A percentile compares a stretch with the other conserved stretches of the same genome.
Evolutionary conservation across 2,113 vertebrate species (phyloP).

Genomic region (Symphodus melops): DNA sequence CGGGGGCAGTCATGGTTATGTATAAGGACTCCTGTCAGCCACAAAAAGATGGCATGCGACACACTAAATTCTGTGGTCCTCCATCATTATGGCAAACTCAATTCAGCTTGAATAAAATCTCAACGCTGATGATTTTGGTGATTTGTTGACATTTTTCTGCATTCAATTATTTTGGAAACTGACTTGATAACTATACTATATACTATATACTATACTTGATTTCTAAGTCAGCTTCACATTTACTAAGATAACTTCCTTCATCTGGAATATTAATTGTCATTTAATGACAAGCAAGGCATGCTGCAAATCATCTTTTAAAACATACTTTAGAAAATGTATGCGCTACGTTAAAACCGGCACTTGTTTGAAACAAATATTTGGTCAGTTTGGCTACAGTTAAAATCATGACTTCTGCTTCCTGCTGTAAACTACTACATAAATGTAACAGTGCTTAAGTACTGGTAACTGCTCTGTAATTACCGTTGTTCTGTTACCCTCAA

Average conservation of each 20-base stretch:
- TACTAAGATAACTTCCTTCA: not conserved
- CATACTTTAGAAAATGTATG: not conserved
- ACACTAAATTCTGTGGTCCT: conserved; percentile 51
- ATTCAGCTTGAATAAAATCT: conserved; percentile 46
- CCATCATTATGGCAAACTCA: conserved; percentile 55
- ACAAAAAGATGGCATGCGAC: conserved; percentile 49
- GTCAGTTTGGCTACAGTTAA: not conserved
- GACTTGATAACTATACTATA: conserved; percentile 35
- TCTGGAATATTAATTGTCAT: conserved; percentile 9
- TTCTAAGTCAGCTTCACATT: conserved; percentile 4
- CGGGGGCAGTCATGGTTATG: conserved; percentile 69
- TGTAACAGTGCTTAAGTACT: conserved; percentile 3
- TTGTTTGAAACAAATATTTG: not conserved
- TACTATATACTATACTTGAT: too few species aligned
- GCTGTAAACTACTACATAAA: conserved; percentile 13
- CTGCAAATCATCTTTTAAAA: not conserved
- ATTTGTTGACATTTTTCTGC: conserved; percentile 25
- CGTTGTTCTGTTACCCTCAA: conserved; percentile 29
- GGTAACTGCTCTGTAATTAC: conserved; percentile 28
- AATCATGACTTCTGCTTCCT: not conserved
- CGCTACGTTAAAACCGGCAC: not conserved
- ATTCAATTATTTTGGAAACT: conserved; percentile 28
- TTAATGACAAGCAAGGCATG: not conserved
- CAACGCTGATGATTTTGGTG: conserved; percentile 13
- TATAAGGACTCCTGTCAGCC: conserved; percentile 55